Evolutionary conservation across 2,797 vertebrate genomes (phyloP).

Genomic region (Euphonia xanthogaster): DNA sequence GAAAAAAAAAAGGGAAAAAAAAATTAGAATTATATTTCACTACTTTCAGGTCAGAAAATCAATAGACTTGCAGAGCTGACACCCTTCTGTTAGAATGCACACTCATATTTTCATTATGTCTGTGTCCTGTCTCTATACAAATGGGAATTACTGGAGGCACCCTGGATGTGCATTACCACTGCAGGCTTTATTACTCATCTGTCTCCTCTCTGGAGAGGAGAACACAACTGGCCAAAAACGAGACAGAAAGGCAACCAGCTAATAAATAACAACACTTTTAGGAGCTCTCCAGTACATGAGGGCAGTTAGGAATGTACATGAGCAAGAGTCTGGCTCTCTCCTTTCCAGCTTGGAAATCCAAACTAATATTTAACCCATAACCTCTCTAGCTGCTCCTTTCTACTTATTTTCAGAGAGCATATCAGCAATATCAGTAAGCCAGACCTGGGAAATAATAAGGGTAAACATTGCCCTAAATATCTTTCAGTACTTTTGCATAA

Average conservation of each 20-base stretch:
- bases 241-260: background rate
- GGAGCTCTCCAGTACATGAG: background rate
- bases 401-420: background rate
- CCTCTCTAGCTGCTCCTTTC: background rate
- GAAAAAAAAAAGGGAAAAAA: accelerated
- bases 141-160: background rate
- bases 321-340: background rate
- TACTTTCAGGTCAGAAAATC: background rate
- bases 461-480: background rate
- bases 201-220: background rate
- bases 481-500: background rate
- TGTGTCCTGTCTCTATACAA: background rate
- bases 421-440: background rate
- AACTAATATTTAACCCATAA: background rate
- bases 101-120: background rate
- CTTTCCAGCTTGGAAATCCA: background rate
- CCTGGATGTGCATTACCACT: background rate
- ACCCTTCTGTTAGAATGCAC: background rate
- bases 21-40: background rate
- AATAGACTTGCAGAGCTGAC: background rate
- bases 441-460: background rate
- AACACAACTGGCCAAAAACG: background rate
- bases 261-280: background rate
- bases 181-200: background rate
- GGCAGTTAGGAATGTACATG: background rate